These are phyloP conservation scores for Pedionomus torquatus DNA, from an alignment of 2,113 vertebrate genomes.

Conservation along the genomic window DNA sequence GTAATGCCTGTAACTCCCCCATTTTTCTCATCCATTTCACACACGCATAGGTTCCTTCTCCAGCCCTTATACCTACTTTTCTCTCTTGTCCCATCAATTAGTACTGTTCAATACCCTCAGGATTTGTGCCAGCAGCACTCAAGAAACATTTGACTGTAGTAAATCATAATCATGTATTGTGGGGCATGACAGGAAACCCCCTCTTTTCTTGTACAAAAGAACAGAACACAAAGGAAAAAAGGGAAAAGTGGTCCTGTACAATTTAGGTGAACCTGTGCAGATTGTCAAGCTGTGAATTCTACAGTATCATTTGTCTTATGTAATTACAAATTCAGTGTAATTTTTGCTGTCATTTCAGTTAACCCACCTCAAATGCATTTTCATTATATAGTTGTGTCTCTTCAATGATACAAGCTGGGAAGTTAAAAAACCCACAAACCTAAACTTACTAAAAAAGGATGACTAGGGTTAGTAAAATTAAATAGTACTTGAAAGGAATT, in stretches of 20 bases:
- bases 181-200: background rate
- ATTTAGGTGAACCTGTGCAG: background rate
- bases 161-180: background rate
- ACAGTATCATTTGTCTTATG: background rate
- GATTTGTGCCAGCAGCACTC: background rate
- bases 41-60: background rate
- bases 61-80: background rate
- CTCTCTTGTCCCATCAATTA: background rate
- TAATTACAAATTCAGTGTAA: background rate
- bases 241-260: background rate
- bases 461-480: background rate
- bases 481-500: background rate
- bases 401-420: background rate
- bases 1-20: background rate
- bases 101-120: background rate
- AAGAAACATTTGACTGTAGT: background rate
- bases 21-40: background rate
- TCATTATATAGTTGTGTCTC: background rate
- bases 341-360: background rate
- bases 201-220: background rate
- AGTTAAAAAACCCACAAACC: background rate
- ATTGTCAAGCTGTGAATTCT: background rate
- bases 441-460: background rate
- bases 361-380: background rate
- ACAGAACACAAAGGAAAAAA: background rate